Conservation (phyloP, 2,113 vertebrate genomes). For the Micronycteris hirsuta region DNA sequence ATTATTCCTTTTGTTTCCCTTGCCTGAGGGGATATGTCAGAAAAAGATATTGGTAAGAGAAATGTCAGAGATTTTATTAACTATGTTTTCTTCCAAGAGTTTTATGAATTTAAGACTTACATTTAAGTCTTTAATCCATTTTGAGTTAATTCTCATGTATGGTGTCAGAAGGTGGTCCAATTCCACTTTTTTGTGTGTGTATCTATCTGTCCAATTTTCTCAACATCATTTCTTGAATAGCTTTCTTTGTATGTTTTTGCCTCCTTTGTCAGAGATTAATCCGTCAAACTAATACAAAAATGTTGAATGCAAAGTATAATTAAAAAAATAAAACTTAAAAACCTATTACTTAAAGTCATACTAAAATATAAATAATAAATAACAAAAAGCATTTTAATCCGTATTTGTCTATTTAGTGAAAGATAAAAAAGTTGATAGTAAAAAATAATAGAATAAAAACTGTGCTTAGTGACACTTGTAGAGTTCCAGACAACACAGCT, state of each 20-base stretch:
- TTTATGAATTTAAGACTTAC: background rate
- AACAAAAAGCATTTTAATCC: background rate
- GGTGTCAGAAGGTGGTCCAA: background rate
- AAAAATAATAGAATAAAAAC: background rate
- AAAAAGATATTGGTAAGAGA: background rate
- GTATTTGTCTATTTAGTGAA: background rate
- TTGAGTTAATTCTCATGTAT: background rate
- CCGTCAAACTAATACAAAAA: background rate
- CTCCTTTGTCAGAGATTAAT: background rate
- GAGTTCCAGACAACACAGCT: fast-evolving
- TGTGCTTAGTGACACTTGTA: background rate
- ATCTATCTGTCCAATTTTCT: background rate
- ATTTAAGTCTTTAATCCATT: background rate
- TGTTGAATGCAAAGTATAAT: background rate
- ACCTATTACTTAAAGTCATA: background rate
- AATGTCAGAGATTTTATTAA: background rate
- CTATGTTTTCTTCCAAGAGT: background rate
- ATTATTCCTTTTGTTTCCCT: background rate
- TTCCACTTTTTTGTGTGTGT: background rate
- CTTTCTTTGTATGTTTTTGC: background rate
- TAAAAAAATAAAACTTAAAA: background rate
- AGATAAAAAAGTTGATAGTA: background rate
- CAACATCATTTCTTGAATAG: background rate
- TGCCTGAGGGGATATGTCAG: background rate
- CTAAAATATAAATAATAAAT: background rate